Evolutionary conservation across 2,113 vertebrate species (phyloP).

Genomic region (Melierax canorus): DNA sequence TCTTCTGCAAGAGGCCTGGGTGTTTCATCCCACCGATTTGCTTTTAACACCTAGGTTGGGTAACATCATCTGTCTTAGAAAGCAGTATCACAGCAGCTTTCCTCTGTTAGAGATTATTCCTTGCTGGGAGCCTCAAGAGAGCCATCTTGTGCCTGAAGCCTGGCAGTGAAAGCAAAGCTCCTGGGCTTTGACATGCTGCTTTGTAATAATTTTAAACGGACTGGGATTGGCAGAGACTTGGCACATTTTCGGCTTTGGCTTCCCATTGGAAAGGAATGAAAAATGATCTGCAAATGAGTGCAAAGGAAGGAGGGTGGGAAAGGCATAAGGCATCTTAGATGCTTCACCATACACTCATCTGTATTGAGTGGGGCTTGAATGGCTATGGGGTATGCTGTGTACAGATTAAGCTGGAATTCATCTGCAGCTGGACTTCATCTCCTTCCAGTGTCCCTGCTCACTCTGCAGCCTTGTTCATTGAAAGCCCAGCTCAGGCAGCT

Average conservation of each 20-base stretch:
- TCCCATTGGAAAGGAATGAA: not conserved
- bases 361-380: rapidly evolving
- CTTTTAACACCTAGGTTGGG: not conserved
- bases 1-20: not conserved
- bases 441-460: not conserved
- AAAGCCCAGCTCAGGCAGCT: not conserved
- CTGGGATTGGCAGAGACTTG: not conserved
- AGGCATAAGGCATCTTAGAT: not conserved
- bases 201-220: not conserved
- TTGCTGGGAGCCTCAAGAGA: not conserved
- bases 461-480: not conserved
- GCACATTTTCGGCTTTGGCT: not conserved
- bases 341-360: not conserved
- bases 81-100: not conserved
- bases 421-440: not conserved
- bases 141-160: not conserved
- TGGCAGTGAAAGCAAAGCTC: not conserved
- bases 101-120: not conserved
- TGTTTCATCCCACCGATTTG: not conserved
- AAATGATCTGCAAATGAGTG: not conserved
- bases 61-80: not conserved
- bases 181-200: not conserved
- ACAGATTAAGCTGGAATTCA: no score
- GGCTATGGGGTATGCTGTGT: not conserved
- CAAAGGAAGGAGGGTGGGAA: not conserved